Evolutionary conservation across 2,113 vertebrate species (phyloP), one percentile per base, ranked within the genome.

Genomic region (Albula glossodonta): DNA sequence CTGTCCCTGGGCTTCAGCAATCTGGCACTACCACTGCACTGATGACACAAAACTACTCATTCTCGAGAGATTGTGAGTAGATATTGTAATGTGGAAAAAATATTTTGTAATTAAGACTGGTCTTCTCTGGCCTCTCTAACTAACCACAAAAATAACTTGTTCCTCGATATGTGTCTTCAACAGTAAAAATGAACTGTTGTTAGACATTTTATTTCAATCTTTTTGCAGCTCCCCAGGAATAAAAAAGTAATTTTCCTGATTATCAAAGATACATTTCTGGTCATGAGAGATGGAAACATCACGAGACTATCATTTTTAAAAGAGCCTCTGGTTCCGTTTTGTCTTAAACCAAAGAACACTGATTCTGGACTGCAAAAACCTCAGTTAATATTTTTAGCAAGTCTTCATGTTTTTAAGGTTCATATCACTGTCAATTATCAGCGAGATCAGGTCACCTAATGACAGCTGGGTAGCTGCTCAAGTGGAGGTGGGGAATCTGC

Each of bases 381-480:
- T 41, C 41, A 6, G 57, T 2, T 51, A 82, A 85, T 88, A 85
- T 91, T 86, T 90, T 84, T 87, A 84, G 70, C 78, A 52, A 57
- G 22, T 66, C 17, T 31, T 19, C 84, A 74, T 52, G 51, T 25
- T n/a, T 70, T 74, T 5, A 74, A 8, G 70, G 8, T 10, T 10
- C 8, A 10, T 10, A 31, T 74, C 70, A 74, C 10, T 74, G n/a
- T 74, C 70, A 19, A 25, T 74, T 74, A 74, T 22, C 25, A 74
- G 31, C 31, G 31, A 41, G 31, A 66, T 5, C 5, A 66, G 60
- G 17, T 3, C 22, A 5, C 15, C 17, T 66, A 15, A 66, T 66
- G 15, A 66, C 60, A 66, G 60, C 8, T 19, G 11, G 57, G 57
- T 60, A 13, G 57, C 53, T 63, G 60, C n/a, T 70, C 63, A 5